Conservation (phyloP, 2,797 vertebrate species). For the Amblyopsis hoosieri region DNA sequence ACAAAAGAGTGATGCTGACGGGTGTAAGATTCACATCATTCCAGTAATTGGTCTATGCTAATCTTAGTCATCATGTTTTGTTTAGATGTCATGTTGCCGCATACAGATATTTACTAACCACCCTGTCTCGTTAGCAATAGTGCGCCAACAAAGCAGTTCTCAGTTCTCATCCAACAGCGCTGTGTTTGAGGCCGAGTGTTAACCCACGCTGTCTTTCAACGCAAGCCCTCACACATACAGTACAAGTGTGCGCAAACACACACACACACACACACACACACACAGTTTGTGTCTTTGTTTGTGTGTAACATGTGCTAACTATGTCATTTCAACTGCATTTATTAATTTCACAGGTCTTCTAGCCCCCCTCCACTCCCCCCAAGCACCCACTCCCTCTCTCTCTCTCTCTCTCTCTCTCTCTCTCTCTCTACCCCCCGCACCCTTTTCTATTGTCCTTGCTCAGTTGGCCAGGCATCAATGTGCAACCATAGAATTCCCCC, state of each 20-base stretch:
- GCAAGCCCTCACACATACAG: too few species aligned
- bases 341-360: background rate
- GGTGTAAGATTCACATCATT: too few species aligned
- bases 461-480: constrained; percentile 35
- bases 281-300: background rate
- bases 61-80: too few species aligned
- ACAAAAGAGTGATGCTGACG: too few species aligned
- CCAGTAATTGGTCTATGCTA: too few species aligned
- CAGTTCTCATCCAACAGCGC: too few species aligned
- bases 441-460: constrained; percentile 45
- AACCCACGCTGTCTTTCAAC: too few species aligned
- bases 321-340: background rate
- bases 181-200: too few species aligned
- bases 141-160: too few species aligned
- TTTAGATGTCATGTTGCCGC: too few species aligned
- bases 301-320: background rate
- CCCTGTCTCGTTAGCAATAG: too few species aligned
- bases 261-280: constrained; percentile 3
- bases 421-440: constrained; percentile 35
- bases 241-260: background rate
- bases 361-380: constrained; percentile 14
- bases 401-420: background rate
- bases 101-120: too few species aligned
- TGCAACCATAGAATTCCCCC: constrained; percentile 58
- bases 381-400: constrained; percentile 12